Evolutionary conservation across 2,797 vertebrate species (phyloP), one percentile per base, ranked within the genome.

Genomic region (Karalla daura): DNA sequence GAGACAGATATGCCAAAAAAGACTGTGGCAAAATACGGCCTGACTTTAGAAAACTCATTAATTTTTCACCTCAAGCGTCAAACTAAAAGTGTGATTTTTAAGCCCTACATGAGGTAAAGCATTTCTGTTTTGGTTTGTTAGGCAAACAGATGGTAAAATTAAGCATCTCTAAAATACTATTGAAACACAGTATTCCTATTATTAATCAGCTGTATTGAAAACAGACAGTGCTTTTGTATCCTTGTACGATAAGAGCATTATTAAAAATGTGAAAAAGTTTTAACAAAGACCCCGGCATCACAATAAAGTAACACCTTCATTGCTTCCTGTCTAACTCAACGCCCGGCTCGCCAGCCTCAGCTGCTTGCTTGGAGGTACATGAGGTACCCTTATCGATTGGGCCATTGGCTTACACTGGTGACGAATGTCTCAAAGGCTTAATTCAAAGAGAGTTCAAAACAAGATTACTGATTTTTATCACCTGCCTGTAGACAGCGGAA

Each of bases 391-490:
- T 86, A 93, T 91, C 53, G 87, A 93, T 91, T 18, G 67, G 46
- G 66, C 80, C 81, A 74, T 88, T 89, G 91, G 86, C 84, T 74
- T 75, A 80, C 86, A 84, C 86, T 81, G 86, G 90, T 92, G 90
- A 93, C 80, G 43, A 90, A 92, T 91, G 89, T 93, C 88, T 92
- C 87, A 89, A 86, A 92, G 89, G 89, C 88, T 91, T 90, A 85
- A 93, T 93, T 93, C 89, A 90, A 91, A 83, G 71, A 76, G 73
- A 90, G 84, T 90, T 92, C 86, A 92, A 92, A 91, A 89, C 89
- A 88, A 92, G 86, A 93, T 93, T 90, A 91, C 81, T 89, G 90
- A 93, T 93, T 89, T 91, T 84, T 91, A 93, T 93, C 92, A 91
- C 84, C 82, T 85, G 80, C 80, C 84, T 84, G 79, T 75, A 81